Base-by-base conservation (phyloP, 2,113 vertebrate genomes). In the Phalacrocorax carbo region DNA sequence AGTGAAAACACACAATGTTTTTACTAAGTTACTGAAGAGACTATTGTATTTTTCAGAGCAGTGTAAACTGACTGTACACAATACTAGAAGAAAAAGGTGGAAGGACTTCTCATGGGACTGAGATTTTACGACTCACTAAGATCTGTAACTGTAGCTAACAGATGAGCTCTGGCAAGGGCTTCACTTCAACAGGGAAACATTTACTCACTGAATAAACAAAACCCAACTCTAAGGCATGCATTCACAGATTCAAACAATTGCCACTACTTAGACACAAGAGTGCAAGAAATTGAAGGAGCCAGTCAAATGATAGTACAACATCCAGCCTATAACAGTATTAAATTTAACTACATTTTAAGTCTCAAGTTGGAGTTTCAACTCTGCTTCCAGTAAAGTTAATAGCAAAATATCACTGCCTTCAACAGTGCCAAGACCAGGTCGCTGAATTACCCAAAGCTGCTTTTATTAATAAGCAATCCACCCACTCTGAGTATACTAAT, bases 161-260 rank as follows among this genome's bases (percentile, higher is more conserved):
- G 84, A 64, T 82, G 93, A 96, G 93, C 95, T 96, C 87, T 94
- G 89, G 84, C 89, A 88, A 85, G 15, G 51, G 70, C 84, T 89
- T 93, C 71, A 60, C 48, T 57, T 95, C 78, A 88, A 25, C 0
- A n/a, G 27, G 58, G 88, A 93, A 96, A 94, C 73, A 96, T 88
- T 93, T 87, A 94, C 86, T 77, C 75, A 87, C 61, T 86, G 87
- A 95, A 90, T 93, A 95, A 97, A 96, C 89, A 96, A 77, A 96
- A 40, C 32, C 82, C 36, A 64, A n/a, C 36, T 66, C 8, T n/a
- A 88, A 89, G 78, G 82, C 82, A 77, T 7, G 18, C 42, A 82
- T 85, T 89, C 86, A 79, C 5, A 54, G 52, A 87, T 29, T 89
- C 78, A 87, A 84, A 42, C 68, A 9, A 82, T 42, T 52, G 79